A percentile compares a stretch with the other conserved stretches of the same genome.
Evolutionary conservation across 2,888 invertebrate genomes (phyloP).

Genomic region (Lampropteryx suffumata): DNA sequence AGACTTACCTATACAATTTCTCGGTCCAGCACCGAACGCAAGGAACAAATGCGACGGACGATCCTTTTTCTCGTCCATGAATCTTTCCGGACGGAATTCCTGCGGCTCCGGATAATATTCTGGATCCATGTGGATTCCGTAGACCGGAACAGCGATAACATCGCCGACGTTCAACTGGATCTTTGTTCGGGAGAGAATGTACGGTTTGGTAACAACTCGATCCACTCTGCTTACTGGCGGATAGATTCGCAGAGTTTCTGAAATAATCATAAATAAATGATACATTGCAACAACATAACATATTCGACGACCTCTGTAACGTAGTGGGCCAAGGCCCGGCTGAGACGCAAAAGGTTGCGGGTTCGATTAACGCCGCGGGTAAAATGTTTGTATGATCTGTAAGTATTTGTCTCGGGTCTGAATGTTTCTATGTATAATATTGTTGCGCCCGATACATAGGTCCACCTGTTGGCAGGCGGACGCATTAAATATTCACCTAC

Average conservation of each 20-base stretch:
- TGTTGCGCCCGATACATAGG: too few relatives aligned
- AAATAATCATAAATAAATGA: too few relatives aligned
- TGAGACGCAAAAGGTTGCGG: too few relatives aligned
- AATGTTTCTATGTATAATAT: too few relatives aligned
- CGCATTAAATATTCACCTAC: too few relatives aligned
- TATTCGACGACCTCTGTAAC: too few relatives aligned
- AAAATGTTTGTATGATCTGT: too few relatives aligned
- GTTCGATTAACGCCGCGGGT: too few relatives aligned
- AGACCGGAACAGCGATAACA: slow-evolving; percentile 68
- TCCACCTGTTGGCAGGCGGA: too few relatives aligned
- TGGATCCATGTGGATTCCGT: slow-evolving; percentile 80
- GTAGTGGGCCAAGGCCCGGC: too few relatives aligned
- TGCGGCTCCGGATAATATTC: slow-evolving; percentile 80
- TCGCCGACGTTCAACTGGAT: slow-evolving; percentile 72
- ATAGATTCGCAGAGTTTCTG: slow-evolving; percentile 83
- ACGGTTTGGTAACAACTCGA: slow-evolving; percentile 79
- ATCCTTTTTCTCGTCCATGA: slow-evolving; percentile 76
- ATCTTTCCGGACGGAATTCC: slow-evolving; percentile 79
- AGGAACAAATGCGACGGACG: slow-evolving; percentile 76
- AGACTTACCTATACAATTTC: slow-evolving; percentile 76
- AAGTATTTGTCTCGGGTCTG: too few relatives aligned
- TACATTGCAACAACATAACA: too few relatives aligned
- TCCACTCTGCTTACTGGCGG: slow-evolving; percentile 81
- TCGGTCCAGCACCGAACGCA: slow-evolving; percentile 80
- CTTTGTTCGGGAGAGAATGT: slow-evolving; percentile 72